Conservation (phyloP, 2,888 invertebrate genomes). For the Eristalinus aeneus region DNA sequence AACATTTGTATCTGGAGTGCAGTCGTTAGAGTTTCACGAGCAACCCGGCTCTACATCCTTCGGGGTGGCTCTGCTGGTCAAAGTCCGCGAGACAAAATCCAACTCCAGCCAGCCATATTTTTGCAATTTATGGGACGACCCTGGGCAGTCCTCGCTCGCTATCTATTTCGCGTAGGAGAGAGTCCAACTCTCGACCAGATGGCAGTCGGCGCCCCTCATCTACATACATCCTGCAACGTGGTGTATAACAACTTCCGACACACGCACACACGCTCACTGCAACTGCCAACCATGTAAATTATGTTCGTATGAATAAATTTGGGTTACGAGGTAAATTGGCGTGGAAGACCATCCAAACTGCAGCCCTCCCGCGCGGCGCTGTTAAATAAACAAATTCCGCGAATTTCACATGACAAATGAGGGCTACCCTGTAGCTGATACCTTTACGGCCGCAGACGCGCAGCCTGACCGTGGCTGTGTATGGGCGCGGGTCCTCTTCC, state of each 20-base stretch:
- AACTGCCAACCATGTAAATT: slow-evolving; percentile 51
- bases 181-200: slow-evolving; percentile 36
- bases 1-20: not conserved
- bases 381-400: slow-evolving; percentile 41
- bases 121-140: slow-evolving; percentile 55
- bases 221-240: slow-evolving; percentile 9
- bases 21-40: not conserved
- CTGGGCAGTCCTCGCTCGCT: slow-evolving; percentile 1
- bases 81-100: not conserved
- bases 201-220: slow-evolving; percentile 15
- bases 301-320: slow-evolving; percentile 66
- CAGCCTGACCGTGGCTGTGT: not conserved
- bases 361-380: not conserved
- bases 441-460: not conserved
- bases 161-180: slow-evolving; percentile 35
- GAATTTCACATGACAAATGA: slow-evolving; percentile 61
- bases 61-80: slow-evolving; percentile 39
- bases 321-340: slow-evolving; percentile 65
- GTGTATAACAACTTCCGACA: slow-evolving; percentile 61
- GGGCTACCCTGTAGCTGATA: slow-evolving; percentile 5
- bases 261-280: slow-evolving; percentile 6
- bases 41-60: not conserved
- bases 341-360: not conserved
- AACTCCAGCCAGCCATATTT: slow-evolving; percentile 47
- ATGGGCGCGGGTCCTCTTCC: not conserved